These are phyloP conservation scores for Salmo trutta DNA, from an alignment of 2,797 vertebrate genomes.

Conservation along the genomic window DNA sequence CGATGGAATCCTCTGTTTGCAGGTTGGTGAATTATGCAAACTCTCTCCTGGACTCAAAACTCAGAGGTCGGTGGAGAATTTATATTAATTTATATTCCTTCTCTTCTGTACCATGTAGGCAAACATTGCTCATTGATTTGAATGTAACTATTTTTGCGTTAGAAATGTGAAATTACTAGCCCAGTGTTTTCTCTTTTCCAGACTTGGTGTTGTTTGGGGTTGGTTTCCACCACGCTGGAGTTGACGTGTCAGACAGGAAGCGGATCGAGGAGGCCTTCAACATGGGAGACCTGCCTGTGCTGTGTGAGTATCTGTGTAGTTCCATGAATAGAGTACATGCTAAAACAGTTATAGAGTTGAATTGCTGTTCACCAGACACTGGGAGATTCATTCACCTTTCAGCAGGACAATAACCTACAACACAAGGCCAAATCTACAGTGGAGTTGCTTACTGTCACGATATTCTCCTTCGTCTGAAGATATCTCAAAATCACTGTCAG, in stretches of 20 bases:
- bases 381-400: too few relatives aligned
- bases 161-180: background rate
- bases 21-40: conserved; percentile 88
- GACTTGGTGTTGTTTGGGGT: conserved; percentile 85
- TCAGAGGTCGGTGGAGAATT: conserved; percentile 82
- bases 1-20: conserved; percentile 21
- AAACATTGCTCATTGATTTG: background rate
- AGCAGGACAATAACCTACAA: too few relatives aligned
- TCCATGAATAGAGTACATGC: too few relatives aligned
- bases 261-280: conserved; percentile 87
- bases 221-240: conserved; percentile 95
- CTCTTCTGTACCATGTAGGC: background rate
- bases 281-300: conserved; percentile 89
- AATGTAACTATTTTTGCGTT: background rate
- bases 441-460: too few relatives aligned
- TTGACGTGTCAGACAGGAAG: conserved; percentile 91
- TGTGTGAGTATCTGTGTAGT: conserved; percentile 82
- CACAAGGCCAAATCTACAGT: too few relatives aligned
- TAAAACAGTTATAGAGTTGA: too few relatives aligned
- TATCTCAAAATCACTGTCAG: too few relatives aligned
- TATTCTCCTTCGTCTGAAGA: too few relatives aligned
- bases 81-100: conserved; percentile 3
- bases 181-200: conserved; percentile 52
- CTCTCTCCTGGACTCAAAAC: conserved; percentile 86
- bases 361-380: too few relatives aligned